phyloP scores from a whole-genome alignment of 2,113 vertebrate species.

The Mohoua ochrocephala region DNA sequence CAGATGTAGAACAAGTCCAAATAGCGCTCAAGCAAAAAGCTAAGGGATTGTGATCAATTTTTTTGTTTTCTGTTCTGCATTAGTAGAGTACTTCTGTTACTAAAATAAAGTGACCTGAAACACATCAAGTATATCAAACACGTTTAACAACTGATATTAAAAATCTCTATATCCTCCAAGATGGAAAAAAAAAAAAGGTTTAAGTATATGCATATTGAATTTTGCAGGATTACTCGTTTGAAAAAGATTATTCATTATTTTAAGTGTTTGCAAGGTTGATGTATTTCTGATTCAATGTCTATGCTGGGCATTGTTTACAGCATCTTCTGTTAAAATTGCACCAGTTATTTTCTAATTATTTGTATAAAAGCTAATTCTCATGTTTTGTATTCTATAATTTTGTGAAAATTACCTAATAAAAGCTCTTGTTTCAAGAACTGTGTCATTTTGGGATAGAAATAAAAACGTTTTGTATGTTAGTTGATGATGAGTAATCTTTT shows the following conservation, averaged over 20 bases:
- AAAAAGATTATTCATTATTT: background rate
- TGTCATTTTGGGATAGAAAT: background rate
- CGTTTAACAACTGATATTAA: background rate
- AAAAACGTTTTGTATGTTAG: background rate
- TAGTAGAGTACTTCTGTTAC: background rate
- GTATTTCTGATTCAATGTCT: background rate
- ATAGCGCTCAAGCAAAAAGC: background rate
- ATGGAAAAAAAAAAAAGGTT: background rate
- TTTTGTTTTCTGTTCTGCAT: background rate
- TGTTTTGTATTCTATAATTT: background rate
- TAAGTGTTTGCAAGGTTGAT: background rate
- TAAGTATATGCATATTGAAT: background rate
- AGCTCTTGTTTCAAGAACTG: background rate
- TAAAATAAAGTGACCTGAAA: background rate
- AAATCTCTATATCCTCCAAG: background rate
- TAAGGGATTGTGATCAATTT: background rate
- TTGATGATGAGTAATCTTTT: background rate
- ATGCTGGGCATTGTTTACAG: background rate
- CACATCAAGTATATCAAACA: background rate
- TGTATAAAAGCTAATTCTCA: background rate
- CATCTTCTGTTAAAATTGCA: background rate
- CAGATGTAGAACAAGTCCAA: background rate
- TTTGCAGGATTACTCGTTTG: background rate
- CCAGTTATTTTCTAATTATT: background rate
- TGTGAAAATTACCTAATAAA: background rate